Conservation (phyloP, 37 sponge, comb jelly and placozoan species). For the Halichondria panicea region DNA sequence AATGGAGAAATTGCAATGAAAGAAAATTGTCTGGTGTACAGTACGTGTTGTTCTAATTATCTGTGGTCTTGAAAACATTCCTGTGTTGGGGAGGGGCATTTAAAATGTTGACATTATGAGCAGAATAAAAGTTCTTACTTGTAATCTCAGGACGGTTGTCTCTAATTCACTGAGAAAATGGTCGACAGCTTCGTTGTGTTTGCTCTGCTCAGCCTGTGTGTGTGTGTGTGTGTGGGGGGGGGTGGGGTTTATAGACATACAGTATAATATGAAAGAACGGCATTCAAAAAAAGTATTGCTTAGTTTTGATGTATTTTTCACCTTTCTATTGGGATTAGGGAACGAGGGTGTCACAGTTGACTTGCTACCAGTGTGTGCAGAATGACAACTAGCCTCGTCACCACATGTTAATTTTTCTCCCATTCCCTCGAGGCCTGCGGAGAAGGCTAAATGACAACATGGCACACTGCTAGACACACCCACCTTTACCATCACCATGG, state of each 20-base stretch:
- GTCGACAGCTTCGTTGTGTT: constrained; percentile 19
- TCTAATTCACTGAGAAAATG: constrained; percentile 25
- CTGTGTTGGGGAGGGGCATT: neutral
- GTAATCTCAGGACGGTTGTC: constrained; percentile 2
- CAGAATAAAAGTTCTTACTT: constrained; percentile 5
- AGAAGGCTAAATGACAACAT: too few species aligned
- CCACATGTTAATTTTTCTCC: too few species aligned
- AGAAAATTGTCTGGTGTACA: too few species aligned
- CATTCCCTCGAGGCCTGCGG: too few species aligned
- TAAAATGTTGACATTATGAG: neutral
- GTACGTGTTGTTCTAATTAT: neutral
- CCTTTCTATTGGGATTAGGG: too few species aligned
- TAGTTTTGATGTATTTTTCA: too few species aligned
- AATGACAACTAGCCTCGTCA: too few species aligned
- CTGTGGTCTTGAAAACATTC: neutral
- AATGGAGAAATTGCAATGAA: too few species aligned
- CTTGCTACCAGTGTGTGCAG: neutral
- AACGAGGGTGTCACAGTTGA: constrained; percentile 29
- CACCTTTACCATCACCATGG: constrained; percentile 15
- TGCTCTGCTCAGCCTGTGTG: neutral
- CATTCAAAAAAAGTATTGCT: too few species aligned
- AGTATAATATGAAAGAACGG: too few species aligned
- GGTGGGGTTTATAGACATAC: too few species aligned
- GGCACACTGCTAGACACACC: neutral
- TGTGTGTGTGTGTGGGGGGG: too few species aligned